phyloP scores from a whole-genome alignment of 2,113 vertebrate genomes.

The Eudyptes chrysolophus region DNA sequence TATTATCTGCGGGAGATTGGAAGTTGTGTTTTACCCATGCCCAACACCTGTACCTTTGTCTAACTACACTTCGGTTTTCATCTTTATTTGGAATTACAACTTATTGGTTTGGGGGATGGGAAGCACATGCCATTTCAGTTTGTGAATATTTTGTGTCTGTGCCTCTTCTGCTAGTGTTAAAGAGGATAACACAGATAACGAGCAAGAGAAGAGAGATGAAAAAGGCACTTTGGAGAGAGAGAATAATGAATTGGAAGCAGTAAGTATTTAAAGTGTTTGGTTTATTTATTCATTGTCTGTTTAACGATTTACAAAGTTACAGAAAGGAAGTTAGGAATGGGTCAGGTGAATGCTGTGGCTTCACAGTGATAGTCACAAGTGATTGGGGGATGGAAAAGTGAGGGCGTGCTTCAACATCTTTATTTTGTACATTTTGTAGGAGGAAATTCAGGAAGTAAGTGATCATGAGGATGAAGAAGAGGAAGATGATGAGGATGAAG shows the following conservation, averaged over 20 bases:
- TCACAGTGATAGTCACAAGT: not conserved
- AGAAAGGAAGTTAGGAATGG: not conserved
- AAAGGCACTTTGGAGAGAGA: constrained; percentile 79
- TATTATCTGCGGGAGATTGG: not conserved
- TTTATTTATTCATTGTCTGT: not conserved
- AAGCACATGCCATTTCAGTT: not conserved
- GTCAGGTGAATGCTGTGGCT: not conserved
- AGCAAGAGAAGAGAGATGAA: constrained; percentile 87
- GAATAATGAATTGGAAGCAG: constrained; percentile 81
- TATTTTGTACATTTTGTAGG: constrained; percentile 46
- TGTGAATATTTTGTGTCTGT: not conserved
- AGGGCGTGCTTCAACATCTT: not conserved
- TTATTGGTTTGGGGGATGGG: not conserved
- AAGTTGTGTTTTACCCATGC: constrained; percentile 27
- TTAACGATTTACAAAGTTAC: not conserved
- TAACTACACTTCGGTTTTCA: constrained; percentile 1
- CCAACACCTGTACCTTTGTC: not conserved
- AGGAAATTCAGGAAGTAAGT: constrained; percentile 87
- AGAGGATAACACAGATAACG: constrained; percentile 87
- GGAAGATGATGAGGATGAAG: constrained; percentile 91
- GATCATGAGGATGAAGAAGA: constrained; percentile 93
- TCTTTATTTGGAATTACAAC: constrained; percentile 35
- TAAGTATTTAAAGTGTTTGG: constrained; percentile 65
- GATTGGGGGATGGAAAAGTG: not conserved
- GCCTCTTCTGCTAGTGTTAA: constrained; percentile 77